phyloP scores from a whole-genome alignment of 2,888 invertebrate genomes.

The Cryptocephalus primarius region DNA sequence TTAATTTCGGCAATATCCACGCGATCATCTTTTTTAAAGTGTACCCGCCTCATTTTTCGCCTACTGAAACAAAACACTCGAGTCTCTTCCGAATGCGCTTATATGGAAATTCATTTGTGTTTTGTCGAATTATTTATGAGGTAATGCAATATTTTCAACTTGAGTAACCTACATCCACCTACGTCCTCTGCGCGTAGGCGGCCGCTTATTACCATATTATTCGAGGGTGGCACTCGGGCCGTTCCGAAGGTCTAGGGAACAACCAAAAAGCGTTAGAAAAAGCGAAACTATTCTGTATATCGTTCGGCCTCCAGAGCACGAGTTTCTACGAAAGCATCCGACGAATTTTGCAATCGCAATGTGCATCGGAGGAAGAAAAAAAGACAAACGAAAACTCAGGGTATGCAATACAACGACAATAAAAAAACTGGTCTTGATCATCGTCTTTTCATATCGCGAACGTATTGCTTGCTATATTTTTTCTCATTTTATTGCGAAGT shows the following conservation, averaged over 20 bases:
- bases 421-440: neutral
- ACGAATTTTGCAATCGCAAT: too few species aligned
- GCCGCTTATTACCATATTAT: slow-evolving; percentile 13
- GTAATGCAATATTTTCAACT: slow-evolving; percentile 12
- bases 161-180: slow-evolving; percentile 19
- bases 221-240: slow-evolving; percentile 12
- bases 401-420: slow-evolving; percentile 8
- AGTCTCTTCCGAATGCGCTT: slow-evolving; percentile 8
- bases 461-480: slow-evolving; percentile 6
- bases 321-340: too few species aligned
- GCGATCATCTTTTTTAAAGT: too few species aligned
- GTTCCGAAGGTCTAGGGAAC: neutral
- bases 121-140: slow-evolving; percentile 14
- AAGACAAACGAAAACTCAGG: slow-evolving; percentile 12
- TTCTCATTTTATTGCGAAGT: neutral
- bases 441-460: slow-evolving; percentile 1
- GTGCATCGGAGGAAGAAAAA: too few species aligned
- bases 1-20: too few species aligned
- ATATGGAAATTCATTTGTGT: slow-evolving; percentile 12
- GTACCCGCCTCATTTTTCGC: too few species aligned
- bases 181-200: slow-evolving; percentile 13
- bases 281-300: too few species aligned
- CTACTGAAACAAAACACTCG: too few species aligned
- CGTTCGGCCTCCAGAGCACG: too few species aligned
- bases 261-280: too few species aligned